Conservation (phyloP, 2,113 vertebrate genomes). For the Macquaria australasica region DNA sequence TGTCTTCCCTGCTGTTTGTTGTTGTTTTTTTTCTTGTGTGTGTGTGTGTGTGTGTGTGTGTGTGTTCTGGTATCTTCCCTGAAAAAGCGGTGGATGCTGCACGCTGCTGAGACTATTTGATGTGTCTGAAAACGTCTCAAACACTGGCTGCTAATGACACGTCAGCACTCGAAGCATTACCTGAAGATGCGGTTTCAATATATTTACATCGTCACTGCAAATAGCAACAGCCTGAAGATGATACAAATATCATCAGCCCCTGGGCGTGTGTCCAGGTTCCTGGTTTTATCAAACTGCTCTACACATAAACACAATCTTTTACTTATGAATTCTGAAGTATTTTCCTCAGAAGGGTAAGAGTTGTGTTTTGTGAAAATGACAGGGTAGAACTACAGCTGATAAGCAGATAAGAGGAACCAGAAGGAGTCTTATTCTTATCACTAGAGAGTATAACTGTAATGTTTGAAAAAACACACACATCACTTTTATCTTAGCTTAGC, state of each 20-base stretch:
- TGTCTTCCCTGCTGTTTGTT: slow-evolving; percentile 18
- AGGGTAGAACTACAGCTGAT: neutral
- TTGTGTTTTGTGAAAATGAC: slow-evolving; percentile 21
- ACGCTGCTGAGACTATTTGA: slow-evolving; percentile 31
- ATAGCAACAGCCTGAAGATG: slow-evolving; percentile 32
- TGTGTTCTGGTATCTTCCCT: neutral
- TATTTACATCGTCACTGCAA: slow-evolving; percentile 45
- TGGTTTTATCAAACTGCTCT: slow-evolving; percentile 52
- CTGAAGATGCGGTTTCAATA: slow-evolving; percentile 29
- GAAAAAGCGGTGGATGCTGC: slow-evolving; percentile 12
- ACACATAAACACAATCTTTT: slow-evolving; percentile 19
- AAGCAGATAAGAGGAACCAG: slow-evolving; percentile 6
- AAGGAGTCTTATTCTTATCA: slow-evolving; percentile 20
- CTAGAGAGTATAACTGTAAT: slow-evolving; percentile 8
- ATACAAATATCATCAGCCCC: slow-evolving; percentile 33
- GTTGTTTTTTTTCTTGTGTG: slow-evolving; percentile 21
- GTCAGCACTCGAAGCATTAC: slow-evolving; percentile 14
- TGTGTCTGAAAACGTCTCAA: slow-evolving; percentile 37
- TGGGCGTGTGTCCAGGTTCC: slow-evolving; percentile 28
- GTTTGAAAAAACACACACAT: neutral
- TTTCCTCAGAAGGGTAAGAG: neutral
- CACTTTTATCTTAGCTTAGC: neutral
- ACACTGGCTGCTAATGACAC: slow-evolving; percentile 20
- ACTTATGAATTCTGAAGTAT: slow-evolving; percentile 8
- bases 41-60: slow-evolving; percentile 25